phyloP scores from a whole-genome alignment of 1,140 invertebrate genomes.

The Fopius arisanus region DNA sequence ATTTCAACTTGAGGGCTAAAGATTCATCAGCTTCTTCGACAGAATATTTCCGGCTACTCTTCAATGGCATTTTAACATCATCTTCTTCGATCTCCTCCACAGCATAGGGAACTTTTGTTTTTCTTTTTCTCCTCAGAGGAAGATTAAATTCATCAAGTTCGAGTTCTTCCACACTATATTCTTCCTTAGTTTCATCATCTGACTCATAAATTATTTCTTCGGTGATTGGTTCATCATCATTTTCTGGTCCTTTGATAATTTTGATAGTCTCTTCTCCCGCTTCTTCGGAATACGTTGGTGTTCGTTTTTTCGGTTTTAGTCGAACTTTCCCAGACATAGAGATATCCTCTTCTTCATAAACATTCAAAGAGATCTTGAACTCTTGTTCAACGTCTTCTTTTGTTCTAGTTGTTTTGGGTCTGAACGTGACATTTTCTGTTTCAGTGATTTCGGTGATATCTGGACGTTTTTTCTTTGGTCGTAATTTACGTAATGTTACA shows the following conservation, averaged over 20 bases:
- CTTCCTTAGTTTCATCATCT: conserved; percentile 70
- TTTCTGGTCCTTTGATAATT: conserved; percentile 75
- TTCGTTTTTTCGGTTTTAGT: conserved; percentile 74
- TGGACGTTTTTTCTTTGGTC: conserved; percentile 70
- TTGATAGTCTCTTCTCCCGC: conserved; percentile 75
- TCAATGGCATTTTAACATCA: conserved; percentile 67
- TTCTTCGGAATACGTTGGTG: conserved; percentile 76
- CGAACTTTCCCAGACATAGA: conserved; percentile 84
- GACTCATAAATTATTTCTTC: conserved; percentile 76
- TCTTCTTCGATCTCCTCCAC: conserved; percentile 61
- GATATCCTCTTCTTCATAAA: conserved; percentile 86
- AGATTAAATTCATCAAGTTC: conserved; percentile 66
- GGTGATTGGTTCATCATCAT: conserved; percentile 70
- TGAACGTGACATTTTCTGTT: conserved; percentile 78
- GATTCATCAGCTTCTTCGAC: conserved; percentile 67
- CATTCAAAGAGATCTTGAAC: conserved; percentile 83
- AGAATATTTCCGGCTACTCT: conserved; percentile 61
- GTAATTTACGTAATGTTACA: conserved; percentile 76
- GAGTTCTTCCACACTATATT: conserved; percentile 66
- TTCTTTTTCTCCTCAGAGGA: conserved; percentile 59
- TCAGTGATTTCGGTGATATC: conserved; percentile 75
- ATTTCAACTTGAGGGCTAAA: conserved; percentile 66
- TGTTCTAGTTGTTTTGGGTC: conserved; percentile 73
- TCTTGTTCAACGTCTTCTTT: conserved; percentile 87
- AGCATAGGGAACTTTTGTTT: conserved; percentile 48